A percentile compares a stretch with the other conserved stretches of the same genome.
Evolutionary conservation across 2,797 vertebrate genomes (phyloP).

Genomic region (Sebastolobus altivelis): DNA sequence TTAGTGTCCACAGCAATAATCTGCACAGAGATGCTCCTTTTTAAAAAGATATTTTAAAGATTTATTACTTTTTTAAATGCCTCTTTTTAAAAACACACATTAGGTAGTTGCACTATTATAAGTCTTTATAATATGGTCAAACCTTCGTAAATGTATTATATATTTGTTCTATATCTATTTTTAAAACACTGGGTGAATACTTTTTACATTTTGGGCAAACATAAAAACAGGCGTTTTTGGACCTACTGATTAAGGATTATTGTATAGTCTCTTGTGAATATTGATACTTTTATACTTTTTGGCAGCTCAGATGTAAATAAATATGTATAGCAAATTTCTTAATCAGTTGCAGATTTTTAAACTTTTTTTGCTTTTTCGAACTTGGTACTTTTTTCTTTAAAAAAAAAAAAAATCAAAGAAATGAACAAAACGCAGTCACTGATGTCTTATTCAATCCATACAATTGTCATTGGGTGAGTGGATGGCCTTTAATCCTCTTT

Average conservation of each 20-base stretch:
- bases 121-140: slow-evolving; percentile 79
- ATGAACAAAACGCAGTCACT: slow-evolving; percentile 75
- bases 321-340: slow-evolving; percentile 93
- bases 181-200: slow-evolving; percentile 89
- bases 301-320: slow-evolving; percentile 99
- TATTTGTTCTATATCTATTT: slow-evolving; percentile 84
- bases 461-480: slow-evolving; percentile 53
- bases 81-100: slow-evolving; percentile 69
- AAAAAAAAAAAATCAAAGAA: slow-evolving; percentile 57
- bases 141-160: slow-evolving; percentile 78
- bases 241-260: slow-evolving; percentile 89
- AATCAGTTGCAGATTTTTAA: slow-evolving; percentile 87
- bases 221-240: slow-evolving; percentile 85
- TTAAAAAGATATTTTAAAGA: slow-evolving; percentile 81
- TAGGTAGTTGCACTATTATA: slow-evolving; percentile 91
- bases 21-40: slow-evolving; percentile 85
- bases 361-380: slow-evolving; percentile 72
- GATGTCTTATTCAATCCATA: slow-evolving; percentile 75
- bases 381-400: slow-evolving; percentile 88
- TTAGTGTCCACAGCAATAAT: slow-evolving; percentile 81
- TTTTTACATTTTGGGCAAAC: slow-evolving; percentile 85
- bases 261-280: slow-evolving; percentile 94
- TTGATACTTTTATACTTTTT: slow-evolving; percentile 90
- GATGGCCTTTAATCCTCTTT: slow-evolving; percentile 59
- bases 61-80: slow-evolving; percentile 79